Conservation (phyloP, 2,888 invertebrate species). For the Dendrolimus pini region DNA sequence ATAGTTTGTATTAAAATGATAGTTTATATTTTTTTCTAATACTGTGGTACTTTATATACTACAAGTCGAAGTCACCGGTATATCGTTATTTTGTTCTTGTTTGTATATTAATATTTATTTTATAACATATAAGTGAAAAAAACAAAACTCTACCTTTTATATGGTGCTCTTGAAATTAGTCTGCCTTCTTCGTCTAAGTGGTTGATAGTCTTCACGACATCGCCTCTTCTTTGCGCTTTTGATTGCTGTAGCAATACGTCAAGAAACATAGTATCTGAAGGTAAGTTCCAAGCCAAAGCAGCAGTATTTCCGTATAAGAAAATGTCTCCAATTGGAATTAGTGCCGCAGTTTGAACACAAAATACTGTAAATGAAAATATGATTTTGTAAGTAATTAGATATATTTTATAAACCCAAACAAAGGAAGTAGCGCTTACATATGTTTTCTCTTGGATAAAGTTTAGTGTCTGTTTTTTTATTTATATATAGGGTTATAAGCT, state of each 20-base stretch:
- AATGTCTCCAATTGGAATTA: slow-evolving; percentile 74
- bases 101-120: not conserved
- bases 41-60: too few species aligned
- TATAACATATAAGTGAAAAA: not conserved
- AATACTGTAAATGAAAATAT: slow-evolving; percentile 61
- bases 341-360: slow-evolving; percentile 78
- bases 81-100: too few species aligned
- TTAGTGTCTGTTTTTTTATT: too few species aligned
- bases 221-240: slow-evolving; percentile 40
- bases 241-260: slow-evolving; percentile 43
- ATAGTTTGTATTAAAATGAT: too few species aligned
- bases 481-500: too few species aligned
- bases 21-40: too few species aligned
- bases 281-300: slow-evolving; percentile 85
- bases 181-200: slow-evolving; percentile 46
- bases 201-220: slow-evolving; percentile 37
- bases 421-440: too few species aligned
- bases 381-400: too few species aligned
- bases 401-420: too few species aligned
- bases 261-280: slow-evolving; percentile 69
- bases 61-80: too few species aligned
- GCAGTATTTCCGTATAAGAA: slow-evolving; percentile 84
- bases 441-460: too few species aligned
- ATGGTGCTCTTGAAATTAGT: slow-evolving; percentile 48
- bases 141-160: slow-evolving; percentile 33